Evolutionary conservation across 2,888 invertebrate genomes (phyloP), one percentile per base, ranked within the genome.

Genomic region (Epirrhoe tristata): DNA sequence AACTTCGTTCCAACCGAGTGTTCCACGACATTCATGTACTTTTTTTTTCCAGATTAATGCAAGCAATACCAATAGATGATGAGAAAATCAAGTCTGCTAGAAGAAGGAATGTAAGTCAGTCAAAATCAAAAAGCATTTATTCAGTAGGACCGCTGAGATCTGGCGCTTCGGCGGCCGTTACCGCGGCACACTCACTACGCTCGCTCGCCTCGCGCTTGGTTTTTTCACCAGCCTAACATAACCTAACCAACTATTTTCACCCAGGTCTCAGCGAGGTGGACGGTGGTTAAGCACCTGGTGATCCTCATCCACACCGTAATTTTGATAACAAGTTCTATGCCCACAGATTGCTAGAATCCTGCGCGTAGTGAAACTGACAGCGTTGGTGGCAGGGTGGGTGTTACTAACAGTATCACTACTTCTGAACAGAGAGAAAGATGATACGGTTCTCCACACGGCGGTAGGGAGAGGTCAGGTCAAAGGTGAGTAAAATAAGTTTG

Each of bases 351-450:
- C 79, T 1, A 77, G 76, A 14, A 76, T 76, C 0, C 70, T 88
- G 0, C 82, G 89, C 0, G 73, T 82, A 0, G 5, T 90, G 7
- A 93, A 93, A 71, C 72, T 93, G 4, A 64, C 80, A 5, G 84
- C 71, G 0, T 86, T 97, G 2, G 87, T 95, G 1, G 87, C 91
- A 0, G 93, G 95, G 52, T 97, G 97, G 97, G 75, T 94, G 0
- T 81, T 95, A 5, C 95, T 96, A 56, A 96, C 96, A 0, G 95
- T 94, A 10, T 94, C 96, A 6, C 84, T 97, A 14, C 95, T 97
- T 85, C 88, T 95, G 58, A 96, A 96, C 75, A 94, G 93, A 74
- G 97, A 96, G 78, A 95, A 94, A 72, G 89, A 94, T 12, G 94
- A 95, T 63, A 93, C 93, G 48, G 91, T 95, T 64, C 94, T 96